Conservation (phyloP, 2,113 vertebrate genomes). For the Anthoscopus minutus region DNA sequence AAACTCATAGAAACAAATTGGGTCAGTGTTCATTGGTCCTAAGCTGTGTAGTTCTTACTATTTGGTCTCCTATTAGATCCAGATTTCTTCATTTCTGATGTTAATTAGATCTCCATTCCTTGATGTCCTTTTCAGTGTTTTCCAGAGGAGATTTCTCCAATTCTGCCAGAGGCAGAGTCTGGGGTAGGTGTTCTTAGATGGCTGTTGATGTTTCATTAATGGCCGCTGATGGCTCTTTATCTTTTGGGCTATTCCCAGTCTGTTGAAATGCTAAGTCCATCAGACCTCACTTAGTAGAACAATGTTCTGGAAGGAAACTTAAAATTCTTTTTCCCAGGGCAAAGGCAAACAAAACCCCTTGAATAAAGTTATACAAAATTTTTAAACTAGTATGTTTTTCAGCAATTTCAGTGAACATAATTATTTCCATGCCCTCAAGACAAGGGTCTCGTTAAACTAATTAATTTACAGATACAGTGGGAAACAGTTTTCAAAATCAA, state of each 20-base stretch:
- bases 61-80: not conserved
- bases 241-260: not conserved
- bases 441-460: not conserved
- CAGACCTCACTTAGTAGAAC: not conserved
- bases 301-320: not conserved
- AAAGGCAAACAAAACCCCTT: not conserved
- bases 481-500: not conserved
- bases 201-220: not conserved
- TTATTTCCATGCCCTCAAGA: not conserved
- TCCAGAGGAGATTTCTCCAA: not conserved
- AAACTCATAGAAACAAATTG: not conserved
- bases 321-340: not conserved
- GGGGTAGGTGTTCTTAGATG: not conserved
- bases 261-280: not conserved
- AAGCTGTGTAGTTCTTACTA: not conserved
- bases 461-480: not conserved
- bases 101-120: not conserved
- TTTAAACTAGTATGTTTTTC: not conserved
- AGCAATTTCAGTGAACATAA: not conserved
- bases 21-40: not conserved
- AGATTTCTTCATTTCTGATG: not conserved
- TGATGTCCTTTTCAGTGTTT: not conserved
- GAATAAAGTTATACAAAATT: not conserved
- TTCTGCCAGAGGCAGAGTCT: not conserved
- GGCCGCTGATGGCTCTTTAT: not conserved